phyloP scores from a whole-genome alignment of 2,797 vertebrate genomes.

The Falco peregrinus region DNA sequence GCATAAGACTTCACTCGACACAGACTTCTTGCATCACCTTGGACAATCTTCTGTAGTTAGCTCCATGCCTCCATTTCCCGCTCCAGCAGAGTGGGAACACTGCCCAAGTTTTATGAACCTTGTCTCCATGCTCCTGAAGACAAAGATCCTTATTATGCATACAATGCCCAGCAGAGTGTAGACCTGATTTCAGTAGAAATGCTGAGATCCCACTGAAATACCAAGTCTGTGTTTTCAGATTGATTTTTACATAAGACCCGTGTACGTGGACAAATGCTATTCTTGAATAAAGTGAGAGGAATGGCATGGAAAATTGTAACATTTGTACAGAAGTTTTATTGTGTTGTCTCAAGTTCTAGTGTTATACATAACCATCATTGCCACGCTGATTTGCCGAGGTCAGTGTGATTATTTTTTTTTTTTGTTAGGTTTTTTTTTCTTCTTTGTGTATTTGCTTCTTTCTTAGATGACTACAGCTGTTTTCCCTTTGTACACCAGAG shows the following conservation, averaged over 20 bases:
- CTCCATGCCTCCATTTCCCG: not conserved
- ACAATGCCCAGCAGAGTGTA: not conserved
- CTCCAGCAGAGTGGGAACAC: not conserved
- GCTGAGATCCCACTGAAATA: not conserved
- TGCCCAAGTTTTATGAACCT: not conserved
- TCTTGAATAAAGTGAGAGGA: not conserved
- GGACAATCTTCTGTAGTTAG: not conserved
- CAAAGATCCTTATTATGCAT: not conserved
- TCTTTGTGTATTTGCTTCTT: not conserved
- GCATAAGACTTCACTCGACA: not conserved
- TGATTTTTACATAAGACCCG: not conserved
- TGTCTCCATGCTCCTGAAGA: not conserved
- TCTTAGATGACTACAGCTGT: not conserved
- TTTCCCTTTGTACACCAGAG: not conserved
- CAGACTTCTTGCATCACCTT: not conserved
- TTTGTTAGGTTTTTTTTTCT: not conserved
- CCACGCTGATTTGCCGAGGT: not conserved
- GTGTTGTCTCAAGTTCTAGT: not conserved
- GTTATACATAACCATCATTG: not conserved
- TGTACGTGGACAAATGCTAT: not conserved
- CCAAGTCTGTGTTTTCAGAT: not conserved
- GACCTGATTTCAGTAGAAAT: not conserved
- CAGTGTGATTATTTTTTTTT: not conserved
- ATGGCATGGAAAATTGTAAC: not conserved
- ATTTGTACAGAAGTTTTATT: not conserved